Conservation (phyloP, 1,140 invertebrate genomes). For the Heterodera schachtii region DNA sequence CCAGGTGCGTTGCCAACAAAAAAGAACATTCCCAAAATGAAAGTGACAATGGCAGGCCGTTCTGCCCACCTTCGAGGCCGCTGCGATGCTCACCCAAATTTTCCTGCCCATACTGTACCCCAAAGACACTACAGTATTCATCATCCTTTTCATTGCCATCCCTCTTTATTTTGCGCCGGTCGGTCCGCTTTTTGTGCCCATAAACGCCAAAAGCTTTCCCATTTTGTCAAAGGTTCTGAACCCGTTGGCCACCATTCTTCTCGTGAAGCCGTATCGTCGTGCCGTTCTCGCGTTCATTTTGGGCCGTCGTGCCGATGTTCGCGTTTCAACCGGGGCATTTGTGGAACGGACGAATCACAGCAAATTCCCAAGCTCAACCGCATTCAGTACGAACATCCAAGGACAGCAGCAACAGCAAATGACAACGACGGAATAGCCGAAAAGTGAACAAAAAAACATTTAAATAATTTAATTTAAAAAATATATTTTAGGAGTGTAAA, state of each 20-base stretch:
- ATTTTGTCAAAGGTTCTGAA: slow-evolving; percentile 20
- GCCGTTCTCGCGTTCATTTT: slow-evolving; percentile 11
- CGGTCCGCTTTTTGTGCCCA: background rate
- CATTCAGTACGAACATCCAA: background rate
- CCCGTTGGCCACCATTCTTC: slow-evolving; percentile 20
- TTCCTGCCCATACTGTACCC: slow-evolving; percentile 24
- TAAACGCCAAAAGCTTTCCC: background rate
- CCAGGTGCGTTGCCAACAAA: background rate
- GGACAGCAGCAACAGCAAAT: background rate
- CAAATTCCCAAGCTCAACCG: background rate
- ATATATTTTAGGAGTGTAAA: background rate
- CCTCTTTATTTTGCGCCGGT: slow-evolving; percentile 28
- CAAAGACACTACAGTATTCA: slow-evolving; percentile 20
- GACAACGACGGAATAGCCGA: background rate
- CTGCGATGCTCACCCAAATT: slow-evolving; percentile 24
- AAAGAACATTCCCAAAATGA: background rate
- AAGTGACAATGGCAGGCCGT: slow-evolving; percentile 10
- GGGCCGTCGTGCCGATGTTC: background rate
- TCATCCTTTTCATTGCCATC: slow-evolving; percentile 23
- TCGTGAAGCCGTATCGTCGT: slow-evolving; percentile 27
- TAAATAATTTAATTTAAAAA: background rate
- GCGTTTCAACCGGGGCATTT: background rate
- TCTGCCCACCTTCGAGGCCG: slow-evolving; percentile 22
- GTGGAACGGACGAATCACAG: background rate
- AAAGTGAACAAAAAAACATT: background rate